Evolutionary conservation across 2,113 vertebrate species (phyloP).

Genomic region (Sorex fumeus): DNA sequence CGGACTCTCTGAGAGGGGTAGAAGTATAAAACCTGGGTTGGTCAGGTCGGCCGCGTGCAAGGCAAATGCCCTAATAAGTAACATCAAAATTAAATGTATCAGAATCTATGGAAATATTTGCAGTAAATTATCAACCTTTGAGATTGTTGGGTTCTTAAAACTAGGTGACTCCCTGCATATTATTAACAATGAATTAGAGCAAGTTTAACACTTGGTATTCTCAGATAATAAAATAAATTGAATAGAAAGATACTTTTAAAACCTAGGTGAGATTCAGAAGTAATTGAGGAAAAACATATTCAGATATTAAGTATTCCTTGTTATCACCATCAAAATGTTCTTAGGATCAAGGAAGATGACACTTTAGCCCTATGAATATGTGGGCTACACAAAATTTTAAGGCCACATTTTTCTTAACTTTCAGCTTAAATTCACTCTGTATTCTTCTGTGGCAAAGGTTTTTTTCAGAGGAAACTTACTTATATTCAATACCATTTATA

Average conservation of each 20-base stretch:
- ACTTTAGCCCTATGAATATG: accelerated
- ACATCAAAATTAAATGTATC: constrained; percentile 38
- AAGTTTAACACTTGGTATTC: background rate
- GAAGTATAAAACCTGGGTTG: too few relatives aligned
- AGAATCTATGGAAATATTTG: background rate
- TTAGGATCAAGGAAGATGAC: background rate
- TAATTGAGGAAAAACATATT: background rate
- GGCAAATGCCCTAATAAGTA: too few relatives aligned
- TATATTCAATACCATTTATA: background rate
- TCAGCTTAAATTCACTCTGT: background rate
- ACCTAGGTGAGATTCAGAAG: background rate
- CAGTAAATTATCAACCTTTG: constrained; percentile 36
- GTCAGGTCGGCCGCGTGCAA: too few relatives aligned
- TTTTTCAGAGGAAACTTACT: constrained; percentile 1
- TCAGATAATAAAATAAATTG: background rate
- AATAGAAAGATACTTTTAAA: background rate
- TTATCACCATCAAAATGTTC: background rate
- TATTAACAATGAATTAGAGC: background rate
- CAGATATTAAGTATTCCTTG: background rate
- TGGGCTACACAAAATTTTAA: background rate
- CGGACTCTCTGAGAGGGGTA: too few relatives aligned
- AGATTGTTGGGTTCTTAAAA: background rate
- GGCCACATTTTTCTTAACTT: background rate
- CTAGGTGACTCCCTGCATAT: background rate
- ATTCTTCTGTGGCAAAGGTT: background rate